These are phyloP conservation scores for Lydus trimaculatus DNA, from an alignment of 2,888 invertebrate genomes.

Conservation along the genomic window DNA sequence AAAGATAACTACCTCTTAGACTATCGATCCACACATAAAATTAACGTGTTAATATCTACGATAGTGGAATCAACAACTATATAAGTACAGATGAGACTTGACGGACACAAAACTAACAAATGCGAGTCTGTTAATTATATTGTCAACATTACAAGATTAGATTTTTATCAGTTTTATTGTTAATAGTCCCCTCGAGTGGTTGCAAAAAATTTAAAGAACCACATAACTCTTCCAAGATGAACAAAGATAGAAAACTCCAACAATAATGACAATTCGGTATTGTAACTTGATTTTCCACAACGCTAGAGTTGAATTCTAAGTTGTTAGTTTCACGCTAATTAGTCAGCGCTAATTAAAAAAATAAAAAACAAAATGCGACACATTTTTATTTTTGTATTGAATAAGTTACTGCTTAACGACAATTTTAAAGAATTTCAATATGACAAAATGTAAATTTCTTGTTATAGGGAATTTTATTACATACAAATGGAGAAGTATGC, in stretches of 20 bases:
- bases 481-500: slow-evolving; percentile 99
- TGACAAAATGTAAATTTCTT: slow-evolving; percentile 34
- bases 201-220: background rate
- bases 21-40: slow-evolving; percentile 50
- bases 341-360: slow-evolving; percentile 31
- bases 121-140: slow-evolving; percentile 6
- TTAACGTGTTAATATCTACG: slow-evolving; percentile 32
- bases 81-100: slow-evolving; percentile 9
- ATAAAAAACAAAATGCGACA: background rate
- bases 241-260: background rate
- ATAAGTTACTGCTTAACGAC: background rate
- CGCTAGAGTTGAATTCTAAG: slow-evolving; percentile 17
- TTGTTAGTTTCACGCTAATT: slow-evolving; percentile 29
- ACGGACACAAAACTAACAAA: background rate
- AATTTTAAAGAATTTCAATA: background rate
- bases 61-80: slow-evolving; percentile 24
- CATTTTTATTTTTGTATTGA: background rate
- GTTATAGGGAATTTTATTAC: slow-evolving; percentile 98
- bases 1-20: slow-evolving; percentile 51
- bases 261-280: slow-evolving; percentile 42
- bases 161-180: slow-evolving; percentile 1
- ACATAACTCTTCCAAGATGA: background rate
- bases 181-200: background rate
- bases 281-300: slow-evolving; percentile 29
- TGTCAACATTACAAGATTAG: background rate